Percentiles rank a stretch among this genome's conserved stretches.
These are phyloP conservation scores for Melanocharis versteri DNA, from an alignment of 2,113 vertebrate genomes.

Conservation along the genomic window DNA sequence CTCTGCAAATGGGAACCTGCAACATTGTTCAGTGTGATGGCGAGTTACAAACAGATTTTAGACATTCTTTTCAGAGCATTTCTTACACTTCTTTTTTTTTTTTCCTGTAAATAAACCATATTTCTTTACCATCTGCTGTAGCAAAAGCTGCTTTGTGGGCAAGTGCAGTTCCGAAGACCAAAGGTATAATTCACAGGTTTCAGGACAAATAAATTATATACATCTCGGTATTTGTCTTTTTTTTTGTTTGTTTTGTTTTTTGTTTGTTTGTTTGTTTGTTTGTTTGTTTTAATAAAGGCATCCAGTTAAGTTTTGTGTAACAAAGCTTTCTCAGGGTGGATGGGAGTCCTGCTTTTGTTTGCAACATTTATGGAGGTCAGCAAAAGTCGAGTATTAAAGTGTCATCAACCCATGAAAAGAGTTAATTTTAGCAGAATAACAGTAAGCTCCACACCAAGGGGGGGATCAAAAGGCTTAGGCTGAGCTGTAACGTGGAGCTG, in stretches of 20 bases:
- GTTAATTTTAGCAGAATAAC: slow-evolving; percentile 54
- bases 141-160: slow-evolving; percentile 46
- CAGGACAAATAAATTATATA: slow-evolving; percentile 71
- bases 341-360: slow-evolving; percentile 43
- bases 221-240: slow-evolving; percentile 45
- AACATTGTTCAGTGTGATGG: slow-evolving; percentile 37
- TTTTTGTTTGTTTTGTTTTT: not conserved
- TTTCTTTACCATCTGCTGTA: slow-evolving; percentile 52
- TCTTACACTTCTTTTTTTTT: slow-evolving; percentile 26
- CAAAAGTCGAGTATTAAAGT: slow-evolving; percentile 54
- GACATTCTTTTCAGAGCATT: slow-evolving; percentile 53
- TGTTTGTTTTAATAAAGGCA: slow-evolving; percentile 58
- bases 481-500: slow-evolving; percentile 58
- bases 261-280: not conserved
- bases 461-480: slow-evolving; percentile 55
- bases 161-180: slow-evolving; percentile 59
- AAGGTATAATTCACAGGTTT: slow-evolving; percentile 65
- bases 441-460: slow-evolving; percentile 66
- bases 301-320: slow-evolving; percentile 65
- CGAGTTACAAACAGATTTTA: slow-evolving; percentile 55
- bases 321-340: slow-evolving; percentile 51
- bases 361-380: slow-evolving; percentile 54
- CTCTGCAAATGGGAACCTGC: slow-evolving; percentile 74
- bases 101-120: slow-evolving; percentile 24
- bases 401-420: slow-evolving; percentile 47